Evolutionary conservation across 2,797 vertebrate species (phyloP), one percentile per base, ranked within the genome.

Genomic region (Phaenicophaeus curvirostris): DNA sequence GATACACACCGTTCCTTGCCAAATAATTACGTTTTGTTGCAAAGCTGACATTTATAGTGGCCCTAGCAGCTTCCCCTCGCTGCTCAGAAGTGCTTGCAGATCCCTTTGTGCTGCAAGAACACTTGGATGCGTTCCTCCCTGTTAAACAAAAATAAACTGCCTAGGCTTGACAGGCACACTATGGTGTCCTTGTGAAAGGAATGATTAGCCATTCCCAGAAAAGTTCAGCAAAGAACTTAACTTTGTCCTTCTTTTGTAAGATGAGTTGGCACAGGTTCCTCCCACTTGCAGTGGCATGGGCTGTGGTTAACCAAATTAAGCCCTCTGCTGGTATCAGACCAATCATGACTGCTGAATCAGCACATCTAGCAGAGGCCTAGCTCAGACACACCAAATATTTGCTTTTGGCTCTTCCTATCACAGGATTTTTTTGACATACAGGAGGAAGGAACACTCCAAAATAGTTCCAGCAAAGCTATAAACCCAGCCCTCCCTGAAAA

Each of bases 201-300:
- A 90, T 35, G 62, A 92, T 89, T 88, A 92, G 67, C 81, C 72
- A 71, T 83, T 93, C 88, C 89, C 85, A 91, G 75, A 84, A 87
- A 72, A 82, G 76, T 28, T 88, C 84, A 89, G 76, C 5, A 11
- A 67, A 93, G 91, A 90, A 51, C 4, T 0, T 57, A 90, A 71
- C 72, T 93, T 89, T 93, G 83, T 57, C 63, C 74, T 87, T 83
- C 87, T 91, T 95, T 95, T 95, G 87, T 90, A 91, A 88, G 87
- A 79, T 19, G 77, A 67, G 30, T 33, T 96, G 93, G 95, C 89
- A 65, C 31, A 63, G 5, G 21, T 21, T 76, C 6, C 62, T 81
- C 37, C 69, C 16, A 1, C 85, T 94, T 87, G 87, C 91, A 73
- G 72, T 74, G 84, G 67, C 74, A 50, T 14, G 30, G 73, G 27